Conservation (phyloP, 2,113 vertebrate genomes). For the Pachyramphus minor region DNA sequence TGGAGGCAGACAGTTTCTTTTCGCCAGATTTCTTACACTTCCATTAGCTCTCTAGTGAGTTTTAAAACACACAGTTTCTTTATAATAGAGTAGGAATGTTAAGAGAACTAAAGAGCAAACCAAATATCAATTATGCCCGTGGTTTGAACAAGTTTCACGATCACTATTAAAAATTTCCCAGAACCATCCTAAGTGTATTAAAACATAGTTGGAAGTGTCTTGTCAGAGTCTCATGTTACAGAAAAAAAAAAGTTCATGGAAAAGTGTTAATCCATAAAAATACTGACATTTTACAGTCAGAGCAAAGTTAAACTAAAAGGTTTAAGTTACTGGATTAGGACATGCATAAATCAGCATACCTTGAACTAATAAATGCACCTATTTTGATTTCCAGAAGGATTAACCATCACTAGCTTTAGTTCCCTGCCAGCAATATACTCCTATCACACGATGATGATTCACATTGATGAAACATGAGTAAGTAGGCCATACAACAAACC, state of each 20-base stretch:
- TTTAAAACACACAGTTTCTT: background rate
- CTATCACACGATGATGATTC: background rate
- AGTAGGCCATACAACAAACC: background rate
- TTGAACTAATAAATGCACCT: background rate
- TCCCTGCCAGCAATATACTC: background rate
- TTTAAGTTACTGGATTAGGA: background rate
- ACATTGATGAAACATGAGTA: background rate
- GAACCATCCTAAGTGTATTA: background rate
- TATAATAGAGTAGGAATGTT: background rate
- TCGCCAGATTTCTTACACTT: background rate
- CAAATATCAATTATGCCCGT: background rate
- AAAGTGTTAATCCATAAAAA: background rate
- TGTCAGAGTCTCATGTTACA: background rate
- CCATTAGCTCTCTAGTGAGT: background rate
- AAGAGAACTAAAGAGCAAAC: background rate
- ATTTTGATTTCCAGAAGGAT: background rate
- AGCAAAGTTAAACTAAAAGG: background rate
- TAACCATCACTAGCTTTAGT: background rate
- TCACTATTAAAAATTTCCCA: background rate
- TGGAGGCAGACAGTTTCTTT: background rate
- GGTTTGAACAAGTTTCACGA: background rate
- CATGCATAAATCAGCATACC: background rate
- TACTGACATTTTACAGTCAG: background rate
- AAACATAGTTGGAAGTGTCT: background rate
- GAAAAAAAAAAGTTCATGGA: background rate